Conservation (phyloP, 2,797 vertebrate genomes). For the Monodelphis domestica region DNA sequence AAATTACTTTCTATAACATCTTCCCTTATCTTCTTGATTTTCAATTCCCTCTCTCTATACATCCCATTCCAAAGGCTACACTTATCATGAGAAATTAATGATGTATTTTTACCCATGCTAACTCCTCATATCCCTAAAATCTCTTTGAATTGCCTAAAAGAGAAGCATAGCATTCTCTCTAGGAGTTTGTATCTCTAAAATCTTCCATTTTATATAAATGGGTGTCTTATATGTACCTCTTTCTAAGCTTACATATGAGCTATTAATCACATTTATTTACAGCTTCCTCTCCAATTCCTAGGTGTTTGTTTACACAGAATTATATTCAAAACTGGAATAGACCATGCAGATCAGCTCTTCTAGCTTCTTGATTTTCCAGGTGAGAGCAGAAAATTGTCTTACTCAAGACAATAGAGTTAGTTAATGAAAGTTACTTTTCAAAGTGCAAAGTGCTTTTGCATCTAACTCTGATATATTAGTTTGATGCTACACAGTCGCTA, state of each 20-base stretch:
- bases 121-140: background rate
- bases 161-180: slow-evolving; percentile 5
- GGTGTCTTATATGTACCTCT: background rate
- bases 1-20: background rate
- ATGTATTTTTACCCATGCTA: background rate
- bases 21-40: background rate
- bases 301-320: background rate
- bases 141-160: background rate
- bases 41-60: background rate
- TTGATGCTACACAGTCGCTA: background rate
- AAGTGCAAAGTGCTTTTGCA: background rate
- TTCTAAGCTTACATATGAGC: background rate
- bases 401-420: background rate
- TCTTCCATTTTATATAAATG: background rate
- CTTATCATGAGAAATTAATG: background rate
- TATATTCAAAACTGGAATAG: background rate
- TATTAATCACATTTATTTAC: background rate
- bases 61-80: background rate
- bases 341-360: background rate
- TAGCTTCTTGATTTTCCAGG: background rate
- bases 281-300: background rate
- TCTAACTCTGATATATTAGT: background rate
- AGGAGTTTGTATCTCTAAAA: background rate
- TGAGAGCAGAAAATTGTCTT: background rate
- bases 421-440: background rate